A percentile compares a stretch with the other conserved stretches of the same genome.
These are phyloP conservation scores for Alca torda DNA, from an alignment of 2,797 vertebrate genomes.

Conservation along the genomic window DNA sequence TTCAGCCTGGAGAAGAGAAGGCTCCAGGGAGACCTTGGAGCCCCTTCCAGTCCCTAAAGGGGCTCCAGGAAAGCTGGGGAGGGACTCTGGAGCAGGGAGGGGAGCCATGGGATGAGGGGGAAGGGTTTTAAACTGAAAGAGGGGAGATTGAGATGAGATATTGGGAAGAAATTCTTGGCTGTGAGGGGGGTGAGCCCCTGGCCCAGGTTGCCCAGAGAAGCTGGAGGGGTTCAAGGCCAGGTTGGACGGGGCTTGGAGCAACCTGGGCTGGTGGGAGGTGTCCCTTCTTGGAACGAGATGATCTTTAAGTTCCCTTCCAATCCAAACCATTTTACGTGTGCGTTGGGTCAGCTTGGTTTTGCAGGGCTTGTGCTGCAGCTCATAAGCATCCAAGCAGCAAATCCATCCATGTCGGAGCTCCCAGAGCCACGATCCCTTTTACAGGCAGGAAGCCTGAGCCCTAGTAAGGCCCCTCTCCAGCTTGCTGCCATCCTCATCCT, in stretches of 20 bases:
- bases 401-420: fast-evolving
- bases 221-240: neutral
- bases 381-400: fast-evolving
- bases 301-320: neutral
- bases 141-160: too few species aligned
- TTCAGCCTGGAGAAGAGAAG: neutral
- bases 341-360: fast-evolving
- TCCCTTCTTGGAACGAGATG: neutral
- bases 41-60: neutral
- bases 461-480: fast-evolving
- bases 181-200: neutral
- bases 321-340: neutral
- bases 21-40: neutral
- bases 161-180: too few species aligned
- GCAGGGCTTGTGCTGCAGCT: neutral
- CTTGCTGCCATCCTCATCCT: neutral
- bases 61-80: too few species aligned
- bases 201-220: neutral
- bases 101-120: neutral
- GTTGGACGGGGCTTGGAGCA: neutral
- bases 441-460: neutral
- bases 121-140: too few species aligned
- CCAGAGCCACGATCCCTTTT: neutral
- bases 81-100: neutral
- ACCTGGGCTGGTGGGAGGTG: neutral